A percentile compares a stretch with the other conserved stretches of the same genome.
Evolutionary conservation across 2,797 vertebrate species (phyloP).

Genomic region (Alosa sapidissima): DNA sequence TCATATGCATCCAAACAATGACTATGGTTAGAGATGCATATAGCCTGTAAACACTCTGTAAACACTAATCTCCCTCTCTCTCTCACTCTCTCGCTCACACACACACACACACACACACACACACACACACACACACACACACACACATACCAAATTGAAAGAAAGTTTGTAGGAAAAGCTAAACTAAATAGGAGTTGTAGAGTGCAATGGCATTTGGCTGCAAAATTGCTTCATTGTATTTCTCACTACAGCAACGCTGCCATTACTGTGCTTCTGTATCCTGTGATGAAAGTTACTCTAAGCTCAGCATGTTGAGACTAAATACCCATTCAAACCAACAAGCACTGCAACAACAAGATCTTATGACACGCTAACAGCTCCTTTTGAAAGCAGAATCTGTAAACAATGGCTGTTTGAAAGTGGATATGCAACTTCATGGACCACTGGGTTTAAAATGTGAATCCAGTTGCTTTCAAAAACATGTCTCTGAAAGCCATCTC

Average conservation of each 20-base stretch:
- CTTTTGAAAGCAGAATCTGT: neutral
- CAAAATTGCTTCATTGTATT: neutral
- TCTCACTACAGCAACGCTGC: neutral
- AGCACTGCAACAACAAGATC: neutral
- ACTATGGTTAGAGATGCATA: neutral
- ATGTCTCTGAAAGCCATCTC: neutral
- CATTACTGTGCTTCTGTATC: neutral
- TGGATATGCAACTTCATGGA: neutral
- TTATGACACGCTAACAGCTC: neutral
- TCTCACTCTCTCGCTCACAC: too few species aligned
- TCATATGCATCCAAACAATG: neutral
- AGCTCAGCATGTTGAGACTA: neutral
- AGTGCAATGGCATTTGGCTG: neutral
- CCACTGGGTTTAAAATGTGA: neutral
- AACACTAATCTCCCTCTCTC: too few species aligned
- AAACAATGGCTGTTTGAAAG: constrained; percentile 1
- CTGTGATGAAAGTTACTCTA: neutral
- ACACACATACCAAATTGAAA: neutral
- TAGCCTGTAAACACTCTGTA: too few species aligned
- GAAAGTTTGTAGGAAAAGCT: neutral
- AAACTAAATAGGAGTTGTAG: neutral
- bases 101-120: too few species aligned
- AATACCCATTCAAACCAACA: neutral
- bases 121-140: neutral
- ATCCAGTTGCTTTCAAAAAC: neutral